Evolutionary conservation across 2,888 invertebrate genomes (phyloP), one percentile per base, ranked within the genome.

Genomic region (Lasioglossum marginatum): DNA sequence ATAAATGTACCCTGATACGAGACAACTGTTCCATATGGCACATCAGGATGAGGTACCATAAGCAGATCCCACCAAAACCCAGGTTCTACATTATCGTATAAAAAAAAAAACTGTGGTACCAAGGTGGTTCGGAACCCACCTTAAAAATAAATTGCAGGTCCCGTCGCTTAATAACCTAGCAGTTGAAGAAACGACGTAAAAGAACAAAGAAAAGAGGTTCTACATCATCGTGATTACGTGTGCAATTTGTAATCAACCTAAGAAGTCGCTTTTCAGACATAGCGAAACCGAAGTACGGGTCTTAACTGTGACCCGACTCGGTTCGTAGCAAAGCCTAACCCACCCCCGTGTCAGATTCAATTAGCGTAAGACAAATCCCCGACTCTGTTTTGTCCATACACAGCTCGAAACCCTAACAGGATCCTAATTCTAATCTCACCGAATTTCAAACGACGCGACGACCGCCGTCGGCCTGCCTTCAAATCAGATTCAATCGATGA

Each of bases 301-400:
- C 63, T 63, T 34, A 37, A 37, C 66, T 68, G 37, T 37, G 23
- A 23, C 19, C 23, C 8, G 37, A 68, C 37, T 23, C 23, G 23
- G 23, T 23, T 23, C 68, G 68, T 23, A 23, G 10, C 68, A 23
- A 23, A 34, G 8, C 34, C 66, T 37, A 68, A 68, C 40, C 40
- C 14, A 40, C 2, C 70, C 70, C 70, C n/a, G n/a, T 6, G 40
- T 40, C 70, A 40, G 40, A 70, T 70, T 70, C 70, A 70, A 70
- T 70, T 40, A 70, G 23, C n/a, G 40, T n/a, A 73, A 34, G 37
- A 23, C 23, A 68, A 4, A 66, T 45, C 48, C 57, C n/a, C n/a
- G 45, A 19, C 68, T 23, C 14, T 23, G 34, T 37, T 37, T 34
- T 23, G 37, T 2, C 37, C 68, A 4, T 16, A 19, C 31, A 66